Percentiles rank a stretch among this genome's conserved stretches.
phyloP scores from a whole-genome alignment of 2,888 invertebrate genomes.

The Uloborus plumipes region DNA sequence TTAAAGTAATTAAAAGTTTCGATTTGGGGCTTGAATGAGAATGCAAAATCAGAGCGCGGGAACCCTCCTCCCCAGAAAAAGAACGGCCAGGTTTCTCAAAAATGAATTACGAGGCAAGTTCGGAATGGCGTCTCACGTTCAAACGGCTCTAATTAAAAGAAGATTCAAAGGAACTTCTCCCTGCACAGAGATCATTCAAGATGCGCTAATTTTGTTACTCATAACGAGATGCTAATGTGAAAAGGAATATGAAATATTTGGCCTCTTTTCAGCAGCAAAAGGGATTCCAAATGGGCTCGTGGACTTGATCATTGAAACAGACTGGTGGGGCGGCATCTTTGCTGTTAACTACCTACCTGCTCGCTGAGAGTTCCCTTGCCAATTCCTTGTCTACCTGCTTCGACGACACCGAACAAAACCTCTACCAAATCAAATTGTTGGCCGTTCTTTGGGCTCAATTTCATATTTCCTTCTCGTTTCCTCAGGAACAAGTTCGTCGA shows the following conservation, averaged over 20 bases:
- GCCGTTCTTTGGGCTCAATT: too few species aligned
- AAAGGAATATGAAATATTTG: constrained; percentile 64
- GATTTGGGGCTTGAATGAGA: constrained; percentile 62
- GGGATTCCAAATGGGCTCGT: constrained; percentile 45
- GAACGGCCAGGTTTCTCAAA: constrained; percentile 55
- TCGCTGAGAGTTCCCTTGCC: too few species aligned
- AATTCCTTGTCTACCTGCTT: too few species aligned
- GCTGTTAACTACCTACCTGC: too few species aligned
- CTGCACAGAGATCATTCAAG: constrained; percentile 34
- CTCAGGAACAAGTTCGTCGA: too few species aligned
- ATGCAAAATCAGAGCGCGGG: constrained; percentile 60
- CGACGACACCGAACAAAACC: too few species aligned
- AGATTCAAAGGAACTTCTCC: constrained; percentile 48
- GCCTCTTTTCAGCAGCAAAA: constrained; percentile 51
- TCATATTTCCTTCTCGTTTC: too few species aligned
- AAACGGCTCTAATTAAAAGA: constrained; percentile 59
- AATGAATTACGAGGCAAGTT: constrained; percentile 58
- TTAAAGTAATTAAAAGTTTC: constrained; percentile 65
- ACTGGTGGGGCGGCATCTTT: too few species aligned
- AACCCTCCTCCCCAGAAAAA: constrained; percentile 40
- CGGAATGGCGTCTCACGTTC: constrained; percentile 56
- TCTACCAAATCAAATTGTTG: too few species aligned
- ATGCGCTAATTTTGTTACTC: constrained; percentile 62
- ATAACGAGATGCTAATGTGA: constrained; percentile 64
- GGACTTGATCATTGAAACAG: too few species aligned